Base-by-base conservation (phyloP, 2,113 vertebrate species). In the Carassius carassius region DNA sequence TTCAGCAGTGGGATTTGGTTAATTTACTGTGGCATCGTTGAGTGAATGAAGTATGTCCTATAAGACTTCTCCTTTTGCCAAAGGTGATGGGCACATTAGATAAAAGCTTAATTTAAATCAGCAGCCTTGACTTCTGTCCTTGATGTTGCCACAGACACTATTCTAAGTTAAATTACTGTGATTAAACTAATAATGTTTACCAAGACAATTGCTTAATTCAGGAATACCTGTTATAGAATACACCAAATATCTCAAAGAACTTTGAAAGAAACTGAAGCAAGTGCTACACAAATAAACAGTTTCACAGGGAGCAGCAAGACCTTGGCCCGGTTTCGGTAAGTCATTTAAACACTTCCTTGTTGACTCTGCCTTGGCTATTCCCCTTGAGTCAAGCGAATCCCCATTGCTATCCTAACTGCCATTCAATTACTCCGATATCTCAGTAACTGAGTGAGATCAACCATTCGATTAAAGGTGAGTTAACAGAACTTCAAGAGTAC, bases 11-110 rank as follows among this genome's bases (percentile, higher is more conserved):
- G 91, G 90, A 92, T 93, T 94, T 93, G 87, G 90, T 92, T 94
- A 92, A 94, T 95, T 93, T 93, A 93, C 90, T 93, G 89, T 90
- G 87, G 86, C 92, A 91, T 92, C 90, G 87, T 90, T 92, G 70
- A 84, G 88, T 84, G 90, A 94, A 88, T 88, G 84, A 83, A 91
- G 86, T 89, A 84, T 83, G 90, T 90, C 90, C 90, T 91, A 58
- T 85, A 90, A 89, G 89, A 89, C 88, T 90, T 90, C 81, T 82
- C 47, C 41, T 85, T 72, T 81, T 89, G 88, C 90, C 88, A 91
- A 92, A 91, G 89, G 87, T 91, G 90, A 90, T 85, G 81, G 69
- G 58, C 56, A 44, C 35, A 76, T 83, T 86, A 88, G 67, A 86
- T 65, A 80, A 87, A 83, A 41, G 87, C 75, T 75, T 41, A 63